Evolutionary conservation across 1,140 invertebrate species (phyloP), one percentile per base, ranked within the genome.

Genomic region (Littorina saxatilis): DNA sequence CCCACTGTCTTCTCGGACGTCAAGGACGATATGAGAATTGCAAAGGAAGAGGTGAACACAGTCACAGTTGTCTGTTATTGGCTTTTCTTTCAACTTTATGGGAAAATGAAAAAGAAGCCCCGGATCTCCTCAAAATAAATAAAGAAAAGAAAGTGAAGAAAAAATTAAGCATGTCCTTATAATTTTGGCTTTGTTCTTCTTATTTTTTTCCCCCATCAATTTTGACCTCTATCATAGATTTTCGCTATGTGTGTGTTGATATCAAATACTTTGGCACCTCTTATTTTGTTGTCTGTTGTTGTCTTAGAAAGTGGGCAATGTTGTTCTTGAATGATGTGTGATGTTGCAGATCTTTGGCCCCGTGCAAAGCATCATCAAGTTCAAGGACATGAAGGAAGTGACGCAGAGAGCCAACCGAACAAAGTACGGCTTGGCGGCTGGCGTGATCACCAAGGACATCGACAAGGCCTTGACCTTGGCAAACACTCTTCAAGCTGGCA

Each of bases 1-100:
- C 98, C 98, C n/a, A 99, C 98, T 0, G 97, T 99, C 1, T 99
- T 99, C 93, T 95, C 96, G 15, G 94, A 99, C 91, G 98, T 99
- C 4, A 89, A 95, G 82, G 98, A 99, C 91, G 90, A 98, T 86
- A 99, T 99, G 96, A 95, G 94, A 40, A 98, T 99, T 90, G 97
- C 98, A 11, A 94, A 92, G 78, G 96, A 98, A 91, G 98, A 99
- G 93, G 96, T 91, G 50, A 80, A n/a, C 40, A 4, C 47, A 17
- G 7, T n/a, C 1, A 50, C 20, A n/a, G n/a, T 66, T 66, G 15
- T 32, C 15, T 27, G 15, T 66, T 15, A 1, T 66, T 3, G 13
- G 0, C 32, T n/a, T 32, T 58, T 74, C n/a, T 55, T 52, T 2
- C 23, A 17, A 35, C 13, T 58, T 4, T 40, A n/a, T n/a, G n/a